phyloP scores from a whole-genome alignment of 1,140 invertebrate genomes.

The Platorchestia sp. region DNA sequence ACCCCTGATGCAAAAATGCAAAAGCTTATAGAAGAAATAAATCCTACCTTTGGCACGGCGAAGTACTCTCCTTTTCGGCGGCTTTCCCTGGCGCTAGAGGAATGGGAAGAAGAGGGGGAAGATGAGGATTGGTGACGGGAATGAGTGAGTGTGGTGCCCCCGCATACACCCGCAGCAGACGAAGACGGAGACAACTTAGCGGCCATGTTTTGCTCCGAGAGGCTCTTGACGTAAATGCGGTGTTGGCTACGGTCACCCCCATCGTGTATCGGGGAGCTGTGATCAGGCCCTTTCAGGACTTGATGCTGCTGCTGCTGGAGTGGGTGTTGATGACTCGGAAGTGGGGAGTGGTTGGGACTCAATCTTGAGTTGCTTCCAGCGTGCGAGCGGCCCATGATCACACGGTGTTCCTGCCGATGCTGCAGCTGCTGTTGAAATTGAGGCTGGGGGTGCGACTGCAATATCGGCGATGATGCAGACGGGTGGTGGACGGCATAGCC shows the following conservation, averaged over 20 bases:
- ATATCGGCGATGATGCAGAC: background rate
- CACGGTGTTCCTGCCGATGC: background rate
- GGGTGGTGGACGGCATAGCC: background rate
- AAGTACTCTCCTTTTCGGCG: conserved; percentile 15
- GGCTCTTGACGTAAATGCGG: background rate
- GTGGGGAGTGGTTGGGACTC: background rate
- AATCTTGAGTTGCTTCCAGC: background rate
- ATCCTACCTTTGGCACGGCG: conserved; percentile 24
- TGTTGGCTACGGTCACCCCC: background rate
- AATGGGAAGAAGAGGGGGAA: background rate
- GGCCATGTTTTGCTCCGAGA: background rate
- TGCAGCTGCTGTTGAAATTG: background rate
- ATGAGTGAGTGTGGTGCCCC: background rate
- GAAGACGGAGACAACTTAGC: background rate
- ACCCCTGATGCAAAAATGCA: background rate
- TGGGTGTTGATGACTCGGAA: background rate
- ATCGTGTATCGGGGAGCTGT: background rate
- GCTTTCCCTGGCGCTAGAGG: background rate
- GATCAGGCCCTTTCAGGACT: background rate
- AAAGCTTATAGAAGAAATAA: background rate
- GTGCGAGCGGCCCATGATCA: background rate
- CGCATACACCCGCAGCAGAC: background rate
- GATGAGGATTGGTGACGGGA: background rate
- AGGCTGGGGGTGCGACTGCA: background rate
- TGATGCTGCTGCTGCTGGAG: background rate